phyloP scores from a whole-genome alignment of 2,113 vertebrate species.

The Ctenodactylus gundi region DNA sequence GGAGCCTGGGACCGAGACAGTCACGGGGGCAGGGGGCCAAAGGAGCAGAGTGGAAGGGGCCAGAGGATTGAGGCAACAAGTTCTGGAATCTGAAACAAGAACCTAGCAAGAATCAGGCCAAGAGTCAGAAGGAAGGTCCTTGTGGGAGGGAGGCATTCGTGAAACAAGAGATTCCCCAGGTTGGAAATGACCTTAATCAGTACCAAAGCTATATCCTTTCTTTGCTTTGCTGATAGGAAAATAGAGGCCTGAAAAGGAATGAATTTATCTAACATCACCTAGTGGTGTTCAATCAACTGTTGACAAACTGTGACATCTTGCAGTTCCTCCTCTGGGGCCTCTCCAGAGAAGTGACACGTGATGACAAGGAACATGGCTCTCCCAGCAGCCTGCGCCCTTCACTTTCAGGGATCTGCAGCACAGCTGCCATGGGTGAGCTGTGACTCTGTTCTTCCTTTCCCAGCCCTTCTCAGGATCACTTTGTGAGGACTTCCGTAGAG shows the following conservation, averaged over 20 bases:
- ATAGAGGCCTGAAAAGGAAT: neutral
- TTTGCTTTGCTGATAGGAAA: neutral
- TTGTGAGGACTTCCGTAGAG: neutral
- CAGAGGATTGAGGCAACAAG: neutral
- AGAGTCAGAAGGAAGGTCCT: neutral
- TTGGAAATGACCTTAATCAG: neutral
- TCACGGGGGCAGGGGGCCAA: neutral
- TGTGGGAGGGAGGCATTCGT: neutral
- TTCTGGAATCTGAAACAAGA: neutral
- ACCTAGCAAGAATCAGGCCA: neutral
- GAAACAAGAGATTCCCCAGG: neutral
- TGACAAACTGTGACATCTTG: neutral
- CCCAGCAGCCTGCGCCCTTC: neutral
- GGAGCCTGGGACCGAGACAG: neutral
- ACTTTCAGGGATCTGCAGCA: neutral
- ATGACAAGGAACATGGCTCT: neutral
- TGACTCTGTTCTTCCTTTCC: neutral
- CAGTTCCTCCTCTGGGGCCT: neutral
- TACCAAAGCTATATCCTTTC: neutral
- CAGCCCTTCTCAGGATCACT: neutral
- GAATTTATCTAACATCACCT: neutral
- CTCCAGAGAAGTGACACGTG: neutral
- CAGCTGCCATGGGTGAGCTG: neutral
- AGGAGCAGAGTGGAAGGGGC: neutral
- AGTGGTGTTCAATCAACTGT: neutral